These are phyloP conservation scores for Epizoanthus ramosus DNA, from an alignment of 92 coral and sea anemone genomes.

Conservation along the genomic window DNA sequence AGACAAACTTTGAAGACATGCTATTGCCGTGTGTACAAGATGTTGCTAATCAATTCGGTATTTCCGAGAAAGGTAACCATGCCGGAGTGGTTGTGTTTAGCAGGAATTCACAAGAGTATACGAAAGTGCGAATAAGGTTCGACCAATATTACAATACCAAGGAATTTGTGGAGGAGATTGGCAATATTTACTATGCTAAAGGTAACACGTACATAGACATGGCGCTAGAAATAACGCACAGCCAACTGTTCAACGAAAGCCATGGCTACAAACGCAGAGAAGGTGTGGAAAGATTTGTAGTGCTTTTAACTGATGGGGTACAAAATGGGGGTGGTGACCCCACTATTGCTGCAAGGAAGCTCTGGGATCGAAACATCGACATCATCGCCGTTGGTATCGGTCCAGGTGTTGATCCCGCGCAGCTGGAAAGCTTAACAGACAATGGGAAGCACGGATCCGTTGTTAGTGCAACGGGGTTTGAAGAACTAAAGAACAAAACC, in stretches of 20 bases:
- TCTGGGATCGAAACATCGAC: too few species aligned
- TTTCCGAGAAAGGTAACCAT: neutral
- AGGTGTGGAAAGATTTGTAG: neutral
- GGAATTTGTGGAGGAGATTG: neutral
- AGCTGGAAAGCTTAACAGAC: neutral
- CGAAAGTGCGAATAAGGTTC: neutral
- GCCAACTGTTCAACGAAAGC: neutral
- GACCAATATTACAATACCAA: neutral
- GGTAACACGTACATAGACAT: neutral
- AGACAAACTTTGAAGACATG: accelerated
- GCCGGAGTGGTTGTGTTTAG: conserved; percentile 5
- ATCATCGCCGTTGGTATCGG: too few species aligned
- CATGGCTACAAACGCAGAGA: neutral
- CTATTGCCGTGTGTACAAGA: neutral
- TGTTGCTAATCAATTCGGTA: neutral
- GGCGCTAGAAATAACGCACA: neutral
- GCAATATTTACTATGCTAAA: neutral
- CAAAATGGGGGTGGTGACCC: too few species aligned
- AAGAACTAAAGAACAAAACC: neutral
- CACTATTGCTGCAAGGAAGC: neutral
- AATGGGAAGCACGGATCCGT: neutral
- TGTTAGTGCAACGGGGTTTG: neutral
- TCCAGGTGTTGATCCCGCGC: neutral
- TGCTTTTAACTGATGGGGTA: neutral
- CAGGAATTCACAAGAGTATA: neutral